Base-by-base conservation (phyloP, 2,888 invertebrate genomes). In the Hydrotaea diabolus region DNA sequence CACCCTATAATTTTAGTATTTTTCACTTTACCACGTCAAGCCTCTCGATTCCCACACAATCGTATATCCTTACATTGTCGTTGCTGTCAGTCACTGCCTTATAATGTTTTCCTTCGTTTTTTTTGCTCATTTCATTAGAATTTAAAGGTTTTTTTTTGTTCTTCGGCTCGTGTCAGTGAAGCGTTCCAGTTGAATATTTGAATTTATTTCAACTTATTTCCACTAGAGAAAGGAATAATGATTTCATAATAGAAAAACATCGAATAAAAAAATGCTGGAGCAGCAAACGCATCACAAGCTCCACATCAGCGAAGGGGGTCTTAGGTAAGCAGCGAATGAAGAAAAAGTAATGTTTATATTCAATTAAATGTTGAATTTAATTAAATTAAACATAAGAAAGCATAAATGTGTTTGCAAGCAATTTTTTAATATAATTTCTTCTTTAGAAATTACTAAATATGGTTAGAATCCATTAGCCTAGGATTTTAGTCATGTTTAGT, bases 161-260 rank as follows among this genome's bases (percentile, higher is more conserved):
- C 49, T 23, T 21, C 21, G 17, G 1, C 55, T 55, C 21, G 21
- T 55, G 11, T 55, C 55, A 21, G 9, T 64, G 3, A 23, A 39
- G 43, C 57, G 15, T 74, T 23, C n/a, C 46, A 46, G 23, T 59
- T 59, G 59, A 59, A 46, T 59, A 57, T 74, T 31, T 36, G 21
- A 76, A 72, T 64, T 62, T 77, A 62, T 62, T 72, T 62, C 53
- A 62, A 49, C 13, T 57, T 57, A 57, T 17, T 71, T 69, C 39
- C 7, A 55, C 72, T 72, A 71, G 31, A 72, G 21, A 43, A 21
- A 0, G 59, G 26, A 21, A 71, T 57, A 15, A 77, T 69, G 66
- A 43, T 57, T 43, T 69, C 13, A 26, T 43, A 77, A 55, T 55
- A 21, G 21, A 4, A 11, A 21, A 55, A 21, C 19, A 77, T 57